phyloP scores from a whole-genome alignment of 2,797 vertebrate genomes.

The Erpetoichthys calabaricus region DNA sequence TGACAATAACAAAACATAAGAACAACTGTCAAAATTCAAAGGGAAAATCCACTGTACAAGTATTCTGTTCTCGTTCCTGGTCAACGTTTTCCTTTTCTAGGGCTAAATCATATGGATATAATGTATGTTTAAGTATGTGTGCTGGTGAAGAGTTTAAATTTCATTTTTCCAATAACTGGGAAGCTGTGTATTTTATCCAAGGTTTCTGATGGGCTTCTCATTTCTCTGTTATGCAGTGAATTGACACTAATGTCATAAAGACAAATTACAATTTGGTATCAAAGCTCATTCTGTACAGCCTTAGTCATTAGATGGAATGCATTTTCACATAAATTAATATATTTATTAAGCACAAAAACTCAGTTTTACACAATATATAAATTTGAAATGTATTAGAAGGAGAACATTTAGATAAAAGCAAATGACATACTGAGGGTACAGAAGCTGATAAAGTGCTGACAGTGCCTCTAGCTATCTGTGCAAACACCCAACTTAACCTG shows the following conservation, averaged over 20 bases:
- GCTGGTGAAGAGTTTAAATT: no score
- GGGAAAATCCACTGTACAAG: no score
- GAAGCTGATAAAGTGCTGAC: constrained; percentile 25
- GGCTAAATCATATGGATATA: no score
- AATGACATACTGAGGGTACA: constrained; percentile 22
- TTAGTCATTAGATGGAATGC: neutral
- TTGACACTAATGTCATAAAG: neutral
- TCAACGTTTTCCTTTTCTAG: no score
- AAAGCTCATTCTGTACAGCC: neutral
- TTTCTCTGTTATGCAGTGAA: neutral
- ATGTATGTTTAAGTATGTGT: no score
- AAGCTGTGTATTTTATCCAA: no score
- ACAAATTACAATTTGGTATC: constrained; percentile 4
- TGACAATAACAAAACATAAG: no score
- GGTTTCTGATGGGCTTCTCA: no score
- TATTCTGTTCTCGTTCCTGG: no score
- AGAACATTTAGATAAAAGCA: constrained; percentile 20
- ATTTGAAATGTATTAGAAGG: neutral
- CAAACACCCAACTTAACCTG: constrained; percentile 21
- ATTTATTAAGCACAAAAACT: constrained; percentile 7
- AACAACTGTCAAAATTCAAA: no score
- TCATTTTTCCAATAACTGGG: no score
- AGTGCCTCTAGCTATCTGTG: constrained; percentile 25
- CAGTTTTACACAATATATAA: constrained; percentile 1
- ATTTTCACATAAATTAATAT: neutral